Evolutionary conservation across 1,140 invertebrate species (phyloP).

Genomic region (Nymphalis io): DNA sequence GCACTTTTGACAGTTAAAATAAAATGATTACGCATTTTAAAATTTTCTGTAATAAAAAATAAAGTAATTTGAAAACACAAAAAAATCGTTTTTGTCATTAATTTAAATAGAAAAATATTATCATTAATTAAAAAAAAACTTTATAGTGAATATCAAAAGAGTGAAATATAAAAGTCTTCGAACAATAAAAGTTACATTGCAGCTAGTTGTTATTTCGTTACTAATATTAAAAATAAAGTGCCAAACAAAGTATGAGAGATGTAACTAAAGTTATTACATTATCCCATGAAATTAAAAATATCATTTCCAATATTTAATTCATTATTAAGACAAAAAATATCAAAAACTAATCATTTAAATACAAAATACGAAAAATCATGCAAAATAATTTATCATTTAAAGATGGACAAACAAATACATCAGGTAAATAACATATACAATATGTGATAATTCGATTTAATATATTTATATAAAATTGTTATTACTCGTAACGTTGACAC

Average conservation of each 20-base stretch:
- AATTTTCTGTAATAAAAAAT: conserved; percentile 37
- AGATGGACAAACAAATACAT: background rate
- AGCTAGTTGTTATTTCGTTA: no score
- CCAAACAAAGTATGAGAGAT: no score
- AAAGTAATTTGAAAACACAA: conserved; percentile 6
- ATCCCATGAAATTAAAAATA: no score
- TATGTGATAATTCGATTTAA: background rate
- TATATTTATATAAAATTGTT: background rate
- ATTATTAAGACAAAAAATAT: conserved; percentile 22
- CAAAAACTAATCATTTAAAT: conserved; percentile 7
- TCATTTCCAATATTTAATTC: no score
- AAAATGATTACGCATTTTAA: conserved; percentile 24
- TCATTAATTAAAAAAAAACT: no score
- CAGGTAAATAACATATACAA: background rate
- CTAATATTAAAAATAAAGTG: no score
- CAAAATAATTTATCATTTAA: conserved; percentile 11
- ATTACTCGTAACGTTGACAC: background rate
- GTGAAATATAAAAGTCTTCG: no score
- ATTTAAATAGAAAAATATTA: no score
- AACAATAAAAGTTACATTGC: no score
- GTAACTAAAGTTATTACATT: no score
- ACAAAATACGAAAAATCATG: conserved; percentile 12
- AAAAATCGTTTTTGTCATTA: background rate
- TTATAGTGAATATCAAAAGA: no score
- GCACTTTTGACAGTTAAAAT: conserved; percentile 2